A percentile compares a stretch with the other conserved stretches of the same genome.
These are phyloP conservation scores for Mermis nigrescens DNA, from an alignment of 2,888 invertebrate species.

Conservation along the genomic window DNA sequence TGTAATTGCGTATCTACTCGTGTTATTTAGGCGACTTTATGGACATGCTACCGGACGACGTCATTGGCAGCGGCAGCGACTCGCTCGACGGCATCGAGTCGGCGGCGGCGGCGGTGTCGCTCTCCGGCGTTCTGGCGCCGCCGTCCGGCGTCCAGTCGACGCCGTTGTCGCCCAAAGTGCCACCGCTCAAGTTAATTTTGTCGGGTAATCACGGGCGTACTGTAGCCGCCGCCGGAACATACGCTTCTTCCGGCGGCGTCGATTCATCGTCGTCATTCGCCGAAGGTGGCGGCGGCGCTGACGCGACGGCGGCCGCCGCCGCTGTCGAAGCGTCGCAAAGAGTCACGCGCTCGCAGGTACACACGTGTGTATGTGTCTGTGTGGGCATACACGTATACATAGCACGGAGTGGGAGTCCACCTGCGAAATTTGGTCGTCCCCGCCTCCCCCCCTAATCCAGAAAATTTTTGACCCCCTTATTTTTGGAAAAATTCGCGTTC, in stretches of 20 bases:
- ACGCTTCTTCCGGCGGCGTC: not conserved
- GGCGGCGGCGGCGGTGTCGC: not conserved
- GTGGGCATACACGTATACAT: no score
- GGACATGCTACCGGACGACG: not conserved
- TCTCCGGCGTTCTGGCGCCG: not conserved
- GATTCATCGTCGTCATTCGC: not conserved
- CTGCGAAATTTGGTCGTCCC: no score
- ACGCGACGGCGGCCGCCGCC: no score
- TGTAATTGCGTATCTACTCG: no score
- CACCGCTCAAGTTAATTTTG: not conserved
- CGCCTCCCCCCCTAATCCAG: no score
- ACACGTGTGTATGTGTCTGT: no score
- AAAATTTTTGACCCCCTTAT: no score
- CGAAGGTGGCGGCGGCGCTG: not conserved
- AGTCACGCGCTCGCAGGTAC: constrained; percentile 2
- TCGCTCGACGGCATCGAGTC: not conserved
- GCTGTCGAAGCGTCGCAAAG: not conserved
- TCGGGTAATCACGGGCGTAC: not conserved
- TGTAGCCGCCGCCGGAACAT: not conserved
- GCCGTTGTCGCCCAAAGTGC: constrained; percentile 1
- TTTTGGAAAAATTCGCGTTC: not conserved
- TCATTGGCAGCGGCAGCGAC: not conserved
- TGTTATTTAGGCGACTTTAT: no score
- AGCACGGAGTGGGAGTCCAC: no score
- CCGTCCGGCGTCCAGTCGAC: not conserved